Evolutionary conservation across 2,113 vertebrate species (phyloP), one percentile per base, ranked within the genome.

Genomic region (Columba janthina): DNA sequence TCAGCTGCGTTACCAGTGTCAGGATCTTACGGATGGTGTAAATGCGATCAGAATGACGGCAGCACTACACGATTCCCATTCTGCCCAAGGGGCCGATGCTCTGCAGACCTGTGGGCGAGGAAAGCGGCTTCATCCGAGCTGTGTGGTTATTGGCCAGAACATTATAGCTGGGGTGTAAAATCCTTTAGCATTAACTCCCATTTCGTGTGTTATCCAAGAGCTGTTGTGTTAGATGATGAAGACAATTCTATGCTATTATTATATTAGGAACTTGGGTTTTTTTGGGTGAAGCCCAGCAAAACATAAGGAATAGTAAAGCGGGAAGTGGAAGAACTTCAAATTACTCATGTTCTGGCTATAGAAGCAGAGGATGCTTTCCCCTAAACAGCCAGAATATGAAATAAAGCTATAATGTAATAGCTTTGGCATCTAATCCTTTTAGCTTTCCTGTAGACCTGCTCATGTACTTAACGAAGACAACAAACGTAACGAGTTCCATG

Each of bases 361-460:
- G 28, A 20, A 67, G 72, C 32, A 61, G 51, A 65, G 80, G 51
- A 44, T 31, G 18, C 57, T 85, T 85, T 69, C 15, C 21, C 38
- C 22, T 40, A 46, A 69, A 46, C 50, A 89, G 80, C 38, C 76
- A 89, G 70, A 53, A 34, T 58, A 38, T 89, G 73, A 32, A 79
- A n/a, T 12, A 46, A 26, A 3, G 9, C 50, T 38, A 0, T 15
- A 54, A 36, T 82, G 65, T 44, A 72, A 25, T 28, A n/a, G 69
- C 80, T 92, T 82, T 91, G 73, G 65, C 65, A 48, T 58, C 36
- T 61, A 58, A 36, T 87, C 51, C 66, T 79, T 73, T 58, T 28
- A 69, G 48, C 64, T 85, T 93, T 83, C 46, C 77, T 94, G 54
- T 57, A 57, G 91, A 79, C 70, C 87, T 82, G 89, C 54, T 92